These are phyloP conservation scores for Holocentrus rufus DNA, from an alignment of 2,797 vertebrate species.

Conservation along the genomic window DNA sequence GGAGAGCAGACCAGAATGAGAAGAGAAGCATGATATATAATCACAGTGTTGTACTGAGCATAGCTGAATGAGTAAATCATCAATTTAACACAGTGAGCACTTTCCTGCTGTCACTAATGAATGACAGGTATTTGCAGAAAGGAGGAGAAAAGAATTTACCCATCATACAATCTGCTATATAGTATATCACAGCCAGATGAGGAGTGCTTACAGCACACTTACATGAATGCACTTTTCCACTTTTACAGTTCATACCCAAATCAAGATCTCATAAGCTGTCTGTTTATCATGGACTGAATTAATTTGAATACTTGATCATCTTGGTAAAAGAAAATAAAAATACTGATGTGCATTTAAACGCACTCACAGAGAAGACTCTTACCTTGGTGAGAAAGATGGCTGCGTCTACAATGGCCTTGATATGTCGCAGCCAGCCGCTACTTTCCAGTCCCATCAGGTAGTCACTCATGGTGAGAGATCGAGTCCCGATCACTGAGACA, in stretches of 20 bases:
- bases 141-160: no score
- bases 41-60: not conserved
- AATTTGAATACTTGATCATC: no score
- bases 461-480: conserved; percentile 90
- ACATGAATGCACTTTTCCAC: no score
- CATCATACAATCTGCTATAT: no score
- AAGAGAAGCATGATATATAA: not conserved
- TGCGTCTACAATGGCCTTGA: conserved; percentile 94
- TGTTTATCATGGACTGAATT: no score
- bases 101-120: no score
- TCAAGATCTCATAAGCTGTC: no score
- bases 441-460: conserved; percentile 92
- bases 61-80: not conserved
- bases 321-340: not conserved
- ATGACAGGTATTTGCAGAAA: no score
- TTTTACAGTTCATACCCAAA: no score
- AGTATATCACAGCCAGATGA: no score
- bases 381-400: conserved; percentile 94
- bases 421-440: conserved; percentile 94
- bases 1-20: not conserved
- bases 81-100: no score
- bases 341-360: not conserved
- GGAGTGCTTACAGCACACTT: no score
- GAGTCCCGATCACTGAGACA: conserved; percentile 86
- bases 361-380: conserved; percentile 24